Evolutionary conservation across 2,888 invertebrate genomes (phyloP), one percentile per base, ranked within the genome.

Genomic region (Atethmia centrago): DNA sequence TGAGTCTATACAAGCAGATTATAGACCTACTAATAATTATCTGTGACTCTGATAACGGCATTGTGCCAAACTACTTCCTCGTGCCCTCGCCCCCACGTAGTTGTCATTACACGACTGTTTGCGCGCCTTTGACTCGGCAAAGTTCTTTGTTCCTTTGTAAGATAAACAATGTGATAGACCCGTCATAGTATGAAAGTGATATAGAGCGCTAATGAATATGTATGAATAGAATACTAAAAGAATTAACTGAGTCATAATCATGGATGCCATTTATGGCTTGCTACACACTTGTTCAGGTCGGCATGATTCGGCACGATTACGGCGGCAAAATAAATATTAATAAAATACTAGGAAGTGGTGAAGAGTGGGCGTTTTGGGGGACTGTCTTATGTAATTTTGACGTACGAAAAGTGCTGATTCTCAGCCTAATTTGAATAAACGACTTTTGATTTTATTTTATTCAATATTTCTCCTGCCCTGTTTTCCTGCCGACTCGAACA

Each of bases 141-240:
- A 74, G 58, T 73, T 78, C 84, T 82, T 86, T 82, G 86, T 82
- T 19, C 75, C 70, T 82, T 85, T 83, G 80, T 80, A 61, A 67
- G 71, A 72, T 80, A 83, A 84, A 82, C 77, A 81, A 77, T 80
- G 70, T 59, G 42, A 67, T 67, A 58, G 19, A 47, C 25, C 31
- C n/a, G 31, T 9, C 59, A 64, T 14, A 55, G 77, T 66, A 76
- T 76, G 55, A 53, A 79, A 21, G 12, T 25, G 19, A 19, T 71
- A 31, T 64, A 70, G 61, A 75, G 70, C 70, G 77, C 25, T 47
- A n/a, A 31, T 69, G 42, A 58, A 74, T 58, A 74, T 47, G n/a
- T 16, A 76, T 31, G 3, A 28, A n/a, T 9, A 21, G 45, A 40
- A 7, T 4, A 31, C 19, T 64, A 3, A 31, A 31, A n/a, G 1